Evolutionary conservation across 2,888 invertebrate species (phyloP), one percentile per base, ranked within the genome.

Genomic region (Watsonalla cultraria): DNA sequence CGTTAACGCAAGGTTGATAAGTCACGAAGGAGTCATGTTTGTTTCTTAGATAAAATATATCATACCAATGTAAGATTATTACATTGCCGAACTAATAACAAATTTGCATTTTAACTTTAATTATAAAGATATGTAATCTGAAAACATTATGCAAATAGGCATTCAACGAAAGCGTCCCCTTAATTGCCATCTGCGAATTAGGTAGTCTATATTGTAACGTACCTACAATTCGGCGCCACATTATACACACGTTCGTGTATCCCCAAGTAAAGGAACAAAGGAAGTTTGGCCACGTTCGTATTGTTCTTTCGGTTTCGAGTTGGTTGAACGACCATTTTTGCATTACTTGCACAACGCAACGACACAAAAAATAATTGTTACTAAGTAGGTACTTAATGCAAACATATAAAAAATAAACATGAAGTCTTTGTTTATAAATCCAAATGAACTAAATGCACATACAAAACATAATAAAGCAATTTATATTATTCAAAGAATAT

Each of bases 221-320:
- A 45, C 64, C 65, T 68, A 65, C 62, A 63, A 62, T 59, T 61
- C 72, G 76, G 78, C 81, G 78, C 80, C 75, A 73, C 65, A 62
- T 60, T 72, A 66, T 66, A 57, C 60, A 56, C 66, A 63, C 60
- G 67, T 70, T 66, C 64, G 62, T 61, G 64, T 68, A 70, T 70
- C 62, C 60, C 52, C 76, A 67, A 76, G 75, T 77, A 82, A 42
- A 77, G 85, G 85, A 86, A 90, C 89, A 89, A 88, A 89, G 87
- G 89, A 89, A 84, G 85, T 85, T 83, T 82, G 80, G 81, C 78
- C 80, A 78, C 72, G 42, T 37, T 7, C 7, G 78, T 75, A 85
- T 86, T 87, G 86, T 86, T 80, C 78, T 74, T 78, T 75, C 74
- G 65, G 57, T 77, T 78, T 78, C 68, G 65, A 74, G 72, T 70